phyloP scores from a whole-genome alignment of 2,113 vertebrate genomes.

The Sitta europaea region DNA sequence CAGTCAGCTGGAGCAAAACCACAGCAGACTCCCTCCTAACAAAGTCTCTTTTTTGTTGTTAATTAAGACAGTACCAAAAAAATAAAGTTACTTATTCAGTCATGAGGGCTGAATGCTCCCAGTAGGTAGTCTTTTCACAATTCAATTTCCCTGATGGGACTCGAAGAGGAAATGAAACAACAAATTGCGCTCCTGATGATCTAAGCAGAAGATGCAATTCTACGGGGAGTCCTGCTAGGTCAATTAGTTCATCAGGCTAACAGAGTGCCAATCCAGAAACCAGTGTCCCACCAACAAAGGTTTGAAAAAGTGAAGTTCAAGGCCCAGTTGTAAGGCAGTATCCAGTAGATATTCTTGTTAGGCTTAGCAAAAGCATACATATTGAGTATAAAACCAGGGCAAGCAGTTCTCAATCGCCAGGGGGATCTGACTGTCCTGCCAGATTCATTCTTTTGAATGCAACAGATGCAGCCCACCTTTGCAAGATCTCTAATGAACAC shows the following conservation, averaged over 20 bases:
- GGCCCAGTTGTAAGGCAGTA: neutral
- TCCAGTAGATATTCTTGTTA: constrained; percentile 32
- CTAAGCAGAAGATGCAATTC: constrained; percentile 73
- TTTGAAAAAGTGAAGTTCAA: constrained; percentile 35
- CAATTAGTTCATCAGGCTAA: constrained; percentile 73
- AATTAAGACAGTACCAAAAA: constrained; percentile 75
- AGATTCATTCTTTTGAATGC: neutral
- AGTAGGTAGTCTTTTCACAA: constrained; percentile 74
- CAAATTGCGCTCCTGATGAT: constrained; percentile 74
- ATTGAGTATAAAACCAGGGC: neutral
- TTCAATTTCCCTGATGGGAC: constrained; percentile 71
- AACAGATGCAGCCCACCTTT: constrained; percentile 17
- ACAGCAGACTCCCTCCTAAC: constrained; percentile 59
- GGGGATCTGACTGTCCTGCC: neutral
- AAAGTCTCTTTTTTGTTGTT: constrained; percentile 69
- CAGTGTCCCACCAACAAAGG: constrained; percentile 38
- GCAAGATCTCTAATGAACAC: neutral
- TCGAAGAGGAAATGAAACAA: constrained; percentile 77
- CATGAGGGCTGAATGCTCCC: constrained; percentile 68
- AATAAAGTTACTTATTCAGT: constrained; percentile 72
- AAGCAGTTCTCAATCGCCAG: neutral
- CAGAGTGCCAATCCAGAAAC: constrained; percentile 59
- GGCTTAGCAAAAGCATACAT: neutral
- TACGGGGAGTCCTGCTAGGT: constrained; percentile 65
- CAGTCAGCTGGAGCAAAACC: constrained; percentile 67